Conservation (phyloP, 1,140 invertebrate genomes). For the Dreissena polymorpha region DNA sequence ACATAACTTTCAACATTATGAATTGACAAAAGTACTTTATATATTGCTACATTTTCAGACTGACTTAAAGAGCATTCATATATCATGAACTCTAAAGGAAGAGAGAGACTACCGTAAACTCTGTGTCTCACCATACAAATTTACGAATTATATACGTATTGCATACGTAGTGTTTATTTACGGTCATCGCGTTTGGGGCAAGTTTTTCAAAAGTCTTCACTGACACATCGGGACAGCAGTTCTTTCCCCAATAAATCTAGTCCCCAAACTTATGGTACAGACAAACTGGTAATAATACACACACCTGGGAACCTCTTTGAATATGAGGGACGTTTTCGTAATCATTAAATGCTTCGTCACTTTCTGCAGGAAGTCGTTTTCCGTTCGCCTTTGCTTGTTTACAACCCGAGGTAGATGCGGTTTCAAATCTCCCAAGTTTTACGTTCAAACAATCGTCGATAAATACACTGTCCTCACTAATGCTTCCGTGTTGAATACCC, state of each 20-base stretch:
- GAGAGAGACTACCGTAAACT: too few species aligned
- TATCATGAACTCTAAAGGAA: too few species aligned
- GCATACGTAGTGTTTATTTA: too few species aligned
- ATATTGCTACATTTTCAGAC: too few species aligned
- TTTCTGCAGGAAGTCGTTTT: not conserved
- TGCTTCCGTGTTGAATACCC: conserved; percentile 19
- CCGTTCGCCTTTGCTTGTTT: not conserved
- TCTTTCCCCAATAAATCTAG: not conserved
- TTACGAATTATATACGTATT: too few species aligned
- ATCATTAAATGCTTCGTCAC: not conserved
- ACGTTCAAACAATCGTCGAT: conserved; percentile 6
- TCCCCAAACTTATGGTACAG: not conserved
- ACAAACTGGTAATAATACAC: not conserved
- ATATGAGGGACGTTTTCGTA: conserved; percentile 28
- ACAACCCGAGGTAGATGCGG: not conserved
- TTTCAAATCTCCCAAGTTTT: conserved; percentile 17
- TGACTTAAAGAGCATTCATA: too few species aligned
- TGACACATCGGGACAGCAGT: not conserved
- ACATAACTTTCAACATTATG: too few species aligned
- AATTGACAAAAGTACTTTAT: too few species aligned
- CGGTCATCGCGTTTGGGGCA: too few species aligned
- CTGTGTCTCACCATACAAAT: too few species aligned
- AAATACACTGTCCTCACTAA: conserved; percentile 15
- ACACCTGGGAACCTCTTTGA: conserved; percentile 13
- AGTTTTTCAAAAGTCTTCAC: too few species aligned